Percentiles rank a stretch among this genome's conserved stretches.
These are phyloP conservation scores for Lepetodrilus schrolli DNA, from an alignment of 2,888 invertebrate genomes.

Conservation along the genomic window DNA sequence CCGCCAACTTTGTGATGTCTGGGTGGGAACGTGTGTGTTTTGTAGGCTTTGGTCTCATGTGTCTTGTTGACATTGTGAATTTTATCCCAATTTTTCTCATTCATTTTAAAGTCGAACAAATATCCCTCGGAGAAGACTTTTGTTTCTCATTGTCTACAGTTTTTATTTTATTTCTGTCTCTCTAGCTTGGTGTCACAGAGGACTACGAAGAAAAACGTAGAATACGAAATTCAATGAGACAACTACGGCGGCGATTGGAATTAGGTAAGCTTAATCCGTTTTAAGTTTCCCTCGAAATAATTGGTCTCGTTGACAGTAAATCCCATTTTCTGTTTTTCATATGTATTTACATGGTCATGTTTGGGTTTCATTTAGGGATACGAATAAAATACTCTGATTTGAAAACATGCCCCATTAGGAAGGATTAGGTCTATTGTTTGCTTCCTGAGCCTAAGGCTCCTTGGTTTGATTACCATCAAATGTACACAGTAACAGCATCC, in stretches of 20 bases:
- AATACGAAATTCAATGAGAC: slow-evolving; percentile 53
- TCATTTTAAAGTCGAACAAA: background rate
- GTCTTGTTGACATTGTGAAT: background rate
- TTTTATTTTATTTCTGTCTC: slow-evolving; percentile 3
- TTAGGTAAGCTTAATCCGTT: slow-evolving; percentile 27
- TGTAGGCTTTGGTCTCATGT: background rate
- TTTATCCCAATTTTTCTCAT: background rate
- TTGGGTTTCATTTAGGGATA: too few relatives aligned
- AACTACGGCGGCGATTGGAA: slow-evolving; percentile 43
- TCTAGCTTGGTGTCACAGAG: slow-evolving; percentile 53
- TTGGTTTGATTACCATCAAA: too few relatives aligned
- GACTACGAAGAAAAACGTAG: slow-evolving; percentile 60
- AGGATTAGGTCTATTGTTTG: too few relatives aligned
- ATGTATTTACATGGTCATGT: too few relatives aligned
- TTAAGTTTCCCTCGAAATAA: too few relatives aligned
- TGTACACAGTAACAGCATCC: too few relatives aligned
- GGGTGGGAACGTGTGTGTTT: background rate
- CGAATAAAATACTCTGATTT: too few relatives aligned
- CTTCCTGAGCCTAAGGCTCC: too few relatives aligned
- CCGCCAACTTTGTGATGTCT: background rate
- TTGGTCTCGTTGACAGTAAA: too few relatives aligned
- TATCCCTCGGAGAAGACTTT: too few relatives aligned
- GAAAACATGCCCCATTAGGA: too few relatives aligned
- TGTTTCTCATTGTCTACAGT: background rate
- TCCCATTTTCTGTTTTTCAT: background rate